phyloP scores from a whole-genome alignment of 2,888 invertebrate species.

The Bombyx huttoni region DNA sequence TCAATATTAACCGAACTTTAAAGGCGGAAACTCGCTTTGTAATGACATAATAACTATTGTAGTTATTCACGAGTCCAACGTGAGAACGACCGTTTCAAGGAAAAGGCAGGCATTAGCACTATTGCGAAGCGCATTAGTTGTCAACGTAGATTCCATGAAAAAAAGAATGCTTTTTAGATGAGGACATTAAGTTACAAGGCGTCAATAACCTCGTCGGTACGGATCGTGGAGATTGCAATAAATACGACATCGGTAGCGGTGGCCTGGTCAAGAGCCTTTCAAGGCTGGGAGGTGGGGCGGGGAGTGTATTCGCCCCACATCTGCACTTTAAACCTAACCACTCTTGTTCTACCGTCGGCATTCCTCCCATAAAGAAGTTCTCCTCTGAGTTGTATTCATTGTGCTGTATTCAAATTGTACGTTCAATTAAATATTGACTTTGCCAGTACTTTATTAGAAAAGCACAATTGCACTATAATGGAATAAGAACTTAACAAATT shows the following conservation, averaged over 20 bases:
- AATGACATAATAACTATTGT: constrained; percentile 70
- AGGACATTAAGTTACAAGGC: constrained; percentile 37
- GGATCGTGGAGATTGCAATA: constrained; percentile 70
- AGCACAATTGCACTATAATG: too few species aligned
- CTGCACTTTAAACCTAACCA: constrained; percentile 40
- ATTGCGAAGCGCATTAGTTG: constrained; percentile 24
- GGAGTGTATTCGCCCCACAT: constrained; percentile 57
- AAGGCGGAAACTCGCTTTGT: constrained; percentile 65
- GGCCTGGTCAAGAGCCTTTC: constrained; percentile 73
- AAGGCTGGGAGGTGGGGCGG: constrained; percentile 69
- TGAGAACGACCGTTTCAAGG: constrained; percentile 64
- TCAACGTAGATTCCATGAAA: constrained; percentile 42
- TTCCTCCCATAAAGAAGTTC: constrained; percentile 22
- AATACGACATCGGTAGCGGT: constrained; percentile 63
- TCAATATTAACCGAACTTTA: constrained; percentile 58
- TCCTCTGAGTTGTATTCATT: not conserved
- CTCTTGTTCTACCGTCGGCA: constrained; percentile 50
- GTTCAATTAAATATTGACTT: too few species aligned
- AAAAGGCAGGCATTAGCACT: constrained; percentile 43
- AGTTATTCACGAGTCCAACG: constrained; percentile 60
- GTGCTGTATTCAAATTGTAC: too few species aligned
- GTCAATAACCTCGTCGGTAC: constrained; percentile 70
- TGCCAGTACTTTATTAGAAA: too few species aligned
- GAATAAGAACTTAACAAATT: not conserved
- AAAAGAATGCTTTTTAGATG: constrained; percentile 37